These are phyloP conservation scores for Diachasmimorpha longicaudata DNA, from an alignment of 1,140 invertebrate genomes.

Conservation along the genomic window DNA sequence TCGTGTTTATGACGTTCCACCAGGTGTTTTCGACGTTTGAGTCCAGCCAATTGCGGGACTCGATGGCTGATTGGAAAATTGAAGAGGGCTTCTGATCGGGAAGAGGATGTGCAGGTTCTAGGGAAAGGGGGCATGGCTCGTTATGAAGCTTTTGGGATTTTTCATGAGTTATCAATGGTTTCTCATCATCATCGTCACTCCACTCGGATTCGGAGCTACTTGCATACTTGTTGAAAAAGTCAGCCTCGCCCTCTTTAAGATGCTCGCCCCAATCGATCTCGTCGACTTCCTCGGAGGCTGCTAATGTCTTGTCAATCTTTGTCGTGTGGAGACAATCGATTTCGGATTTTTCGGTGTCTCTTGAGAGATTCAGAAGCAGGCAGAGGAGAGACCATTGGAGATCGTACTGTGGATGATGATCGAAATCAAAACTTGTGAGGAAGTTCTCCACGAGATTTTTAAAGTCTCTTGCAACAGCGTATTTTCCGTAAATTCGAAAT, in stretches of 20 bases:
- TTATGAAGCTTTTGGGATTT: neutral
- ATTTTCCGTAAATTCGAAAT: conserved; percentile 59
- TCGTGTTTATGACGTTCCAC: conserved; percentile 53
- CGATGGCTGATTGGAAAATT: conserved; percentile 27
- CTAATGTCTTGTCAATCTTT: conserved; percentile 32
- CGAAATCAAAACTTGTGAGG: conserved; percentile 55
- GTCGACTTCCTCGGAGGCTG: conserved; percentile 42
- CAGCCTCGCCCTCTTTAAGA: conserved; percentile 54
- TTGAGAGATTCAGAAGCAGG: conserved; percentile 51
- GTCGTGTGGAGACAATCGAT: conserved; percentile 34
- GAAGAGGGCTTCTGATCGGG: neutral
- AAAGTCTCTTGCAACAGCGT: conserved; percentile 55
- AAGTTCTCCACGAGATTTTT: conserved; percentile 49
- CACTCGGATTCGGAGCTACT: conserved; percentile 52
- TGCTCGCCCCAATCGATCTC: conserved; percentile 59
- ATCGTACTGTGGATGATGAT: conserved; percentile 58
- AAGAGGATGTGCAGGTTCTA: neutral
- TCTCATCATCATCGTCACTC: conserved; percentile 46
- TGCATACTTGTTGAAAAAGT: conserved; percentile 51
- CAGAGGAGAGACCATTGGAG: conserved; percentile 57
- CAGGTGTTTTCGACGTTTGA: conserved; percentile 55
- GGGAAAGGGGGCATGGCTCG: neutral
- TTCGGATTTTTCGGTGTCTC: conserved; percentile 49
- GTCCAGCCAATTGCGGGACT: conserved; percentile 53
- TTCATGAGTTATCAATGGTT: neutral